Percentiles rank a stretch among this genome's conserved stretches.
phyloP scores from a whole-genome alignment of 2,797 vertebrate genomes.

The Schizopygopsis pylzovi region DNA sequence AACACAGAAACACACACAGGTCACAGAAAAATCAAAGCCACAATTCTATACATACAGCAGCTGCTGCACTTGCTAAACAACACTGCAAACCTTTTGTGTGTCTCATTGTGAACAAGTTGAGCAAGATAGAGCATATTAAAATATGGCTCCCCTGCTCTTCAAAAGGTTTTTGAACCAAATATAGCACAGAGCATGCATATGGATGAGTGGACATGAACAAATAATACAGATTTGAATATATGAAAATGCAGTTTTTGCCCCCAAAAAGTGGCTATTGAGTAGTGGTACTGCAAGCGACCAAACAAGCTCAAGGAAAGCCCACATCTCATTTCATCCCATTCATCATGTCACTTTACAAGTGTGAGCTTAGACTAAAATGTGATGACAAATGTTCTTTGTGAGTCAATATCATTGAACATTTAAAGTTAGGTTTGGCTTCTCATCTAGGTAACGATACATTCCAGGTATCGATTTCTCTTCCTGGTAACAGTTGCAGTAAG shows the following conservation, averaged over 20 bases:
- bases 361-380: slow-evolving; percentile 33
- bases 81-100: neutral
- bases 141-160: slow-evolving; percentile 22
- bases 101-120: neutral
- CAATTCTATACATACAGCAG: neutral
- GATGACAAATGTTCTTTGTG: slow-evolving; percentile 44
- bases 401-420: slow-evolving; percentile 27
- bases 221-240: slow-evolving; percentile 27
- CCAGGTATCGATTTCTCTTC: slow-evolving; percentile 24
- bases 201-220: slow-evolving; percentile 45
- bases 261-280: neutral
- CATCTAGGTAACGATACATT: neutral
- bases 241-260: slow-evolving; percentile 10
- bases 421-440: slow-evolving; percentile 6
- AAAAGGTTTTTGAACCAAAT: slow-evolving; percentile 56
- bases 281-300: neutral
- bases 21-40: neutral
- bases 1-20: slow-evolving; percentile 21
- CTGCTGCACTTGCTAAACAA: neutral
- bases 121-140: slow-evolving; percentile 27
- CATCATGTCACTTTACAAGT: slow-evolving; percentile 38
- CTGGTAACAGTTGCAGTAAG: slow-evolving; percentile 12
- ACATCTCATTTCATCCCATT: slow-evolving; percentile 35
- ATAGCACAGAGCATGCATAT: slow-evolving; percentile 33
- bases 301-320: slow-evolving; percentile 37